phyloP scores from a whole-genome alignment of 2,797 vertebrate genomes.

The Corythornis leucogaster region DNA sequence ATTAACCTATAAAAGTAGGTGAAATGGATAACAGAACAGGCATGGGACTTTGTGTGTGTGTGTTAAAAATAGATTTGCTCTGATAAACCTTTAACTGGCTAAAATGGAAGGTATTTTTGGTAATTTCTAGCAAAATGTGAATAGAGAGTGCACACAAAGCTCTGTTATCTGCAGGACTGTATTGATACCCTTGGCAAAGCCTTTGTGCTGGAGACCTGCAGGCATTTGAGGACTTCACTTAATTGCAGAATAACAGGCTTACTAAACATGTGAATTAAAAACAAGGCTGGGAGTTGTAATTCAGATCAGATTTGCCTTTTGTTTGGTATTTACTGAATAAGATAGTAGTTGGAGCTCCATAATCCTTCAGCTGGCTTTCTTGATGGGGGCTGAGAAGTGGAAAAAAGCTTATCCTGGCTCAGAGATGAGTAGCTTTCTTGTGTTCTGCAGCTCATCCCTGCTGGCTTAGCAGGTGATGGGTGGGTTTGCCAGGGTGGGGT shows the following conservation, averaged over 20 bases:
- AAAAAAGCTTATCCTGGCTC: neutral
- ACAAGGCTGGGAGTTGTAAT: conserved; percentile 32
- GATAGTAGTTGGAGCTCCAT: neutral
- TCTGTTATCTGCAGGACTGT: neutral
- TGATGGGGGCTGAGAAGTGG: neutral
- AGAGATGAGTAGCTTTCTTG: neutral
- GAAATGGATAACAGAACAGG: neutral
- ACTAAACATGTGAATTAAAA: conserved; percentile 18
- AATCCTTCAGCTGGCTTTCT: neutral
- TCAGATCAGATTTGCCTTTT: conserved; percentile 4
- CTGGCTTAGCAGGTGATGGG: neutral
- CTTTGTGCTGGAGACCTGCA: neutral
- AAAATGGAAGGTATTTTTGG: neutral
- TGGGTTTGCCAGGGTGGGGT: neutral
- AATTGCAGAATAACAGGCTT: conserved; percentile 41
- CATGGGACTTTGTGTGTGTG: neutral
- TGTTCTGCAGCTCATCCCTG: neutral
- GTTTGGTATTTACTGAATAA: neutral
- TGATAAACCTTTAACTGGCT: neutral
- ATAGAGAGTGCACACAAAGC: neutral
- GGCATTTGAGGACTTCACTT: conserved; percentile 1
- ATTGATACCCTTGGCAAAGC: neutral
- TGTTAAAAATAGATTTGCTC: neutral
- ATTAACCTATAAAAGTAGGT: neutral
- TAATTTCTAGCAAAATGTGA: neutral